Conservation (phyloP, 1,140 invertebrate genomes). For the Ips nitidus region DNA sequence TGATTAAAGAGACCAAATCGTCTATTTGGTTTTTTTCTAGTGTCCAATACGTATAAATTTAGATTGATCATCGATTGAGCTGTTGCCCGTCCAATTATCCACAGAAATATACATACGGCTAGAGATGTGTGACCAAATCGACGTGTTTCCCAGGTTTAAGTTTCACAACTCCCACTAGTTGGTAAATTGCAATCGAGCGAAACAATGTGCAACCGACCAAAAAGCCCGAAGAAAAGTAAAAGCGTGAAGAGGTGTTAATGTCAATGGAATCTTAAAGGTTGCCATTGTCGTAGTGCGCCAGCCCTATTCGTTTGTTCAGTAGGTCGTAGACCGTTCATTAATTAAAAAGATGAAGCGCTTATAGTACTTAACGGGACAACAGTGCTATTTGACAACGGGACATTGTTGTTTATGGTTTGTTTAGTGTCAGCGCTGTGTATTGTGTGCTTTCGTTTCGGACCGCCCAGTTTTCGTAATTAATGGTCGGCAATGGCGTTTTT, state of each 20-base stretch:
- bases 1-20: too few species aligned
- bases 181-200: slow-evolving; percentile 3
- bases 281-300: slow-evolving; percentile 2
- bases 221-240: slow-evolving; percentile 9
- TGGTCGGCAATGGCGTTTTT: slow-evolving; percentile 19
- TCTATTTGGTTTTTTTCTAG: too few species aligned
- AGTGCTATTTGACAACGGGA: slow-evolving; percentile 17
- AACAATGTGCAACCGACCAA: background rate
- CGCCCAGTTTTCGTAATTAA: background rate
- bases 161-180: background rate
- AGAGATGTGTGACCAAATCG: too few species aligned
- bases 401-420: slow-evolving; percentile 16
- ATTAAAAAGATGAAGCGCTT: slow-evolving; percentile 17
- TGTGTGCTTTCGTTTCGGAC: background rate
- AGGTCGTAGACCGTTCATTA: slow-evolving; percentile 4
- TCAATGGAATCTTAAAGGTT: slow-evolving; percentile 12
- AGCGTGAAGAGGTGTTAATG: slow-evolving; percentile 19
- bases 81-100: too few species aligned
- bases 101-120: too few species aligned
- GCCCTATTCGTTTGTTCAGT: slow-evolving; percentile 7
- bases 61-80: too few species aligned
- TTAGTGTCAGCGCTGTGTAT: slow-evolving; percentile 6
- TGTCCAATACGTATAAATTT: too few species aligned
- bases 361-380: slow-evolving; percentile 6
- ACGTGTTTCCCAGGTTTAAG: background rate